Conservation (phyloP, 2,797 vertebrate species). For the Ciconia nigra region DNA sequence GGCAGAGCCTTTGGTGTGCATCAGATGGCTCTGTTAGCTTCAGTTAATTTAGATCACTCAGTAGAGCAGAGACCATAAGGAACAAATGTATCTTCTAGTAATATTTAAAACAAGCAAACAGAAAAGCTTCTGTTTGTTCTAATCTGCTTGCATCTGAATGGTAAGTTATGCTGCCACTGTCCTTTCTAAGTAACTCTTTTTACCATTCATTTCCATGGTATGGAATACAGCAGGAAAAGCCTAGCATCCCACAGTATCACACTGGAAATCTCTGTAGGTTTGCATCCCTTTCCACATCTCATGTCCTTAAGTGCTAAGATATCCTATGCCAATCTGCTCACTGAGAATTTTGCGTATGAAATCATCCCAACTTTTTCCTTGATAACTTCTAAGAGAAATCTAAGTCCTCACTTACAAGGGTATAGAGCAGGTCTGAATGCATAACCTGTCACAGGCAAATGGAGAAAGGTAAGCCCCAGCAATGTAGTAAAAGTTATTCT, state of each 20-base stretch:
- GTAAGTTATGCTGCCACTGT: neutral
- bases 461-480: neutral
- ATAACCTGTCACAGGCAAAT: neutral
- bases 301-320: neutral
- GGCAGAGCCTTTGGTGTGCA: neutral
- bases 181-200: neutral
- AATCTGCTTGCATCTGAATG: neutral
- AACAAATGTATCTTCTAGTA: neutral
- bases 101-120: neutral
- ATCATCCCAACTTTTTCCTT: neutral
- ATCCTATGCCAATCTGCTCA: neutral
- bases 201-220: neutral
- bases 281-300: neutral
- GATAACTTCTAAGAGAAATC: neutral
- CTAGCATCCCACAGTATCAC: neutral
- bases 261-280: neutral
- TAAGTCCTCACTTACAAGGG: neutral
- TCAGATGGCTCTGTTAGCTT: neutral
- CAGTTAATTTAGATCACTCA: neutral
- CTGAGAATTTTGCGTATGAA: neutral
- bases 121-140: neutral
- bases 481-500: neutral
- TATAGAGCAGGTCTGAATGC: neutral
- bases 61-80: neutral
- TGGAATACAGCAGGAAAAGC: neutral